Evolutionary conservation across 1,140 invertebrate genomes (phyloP), one percentile per base, ranked within the genome.

Genomic region (Calephelis nemesis): DNA sequence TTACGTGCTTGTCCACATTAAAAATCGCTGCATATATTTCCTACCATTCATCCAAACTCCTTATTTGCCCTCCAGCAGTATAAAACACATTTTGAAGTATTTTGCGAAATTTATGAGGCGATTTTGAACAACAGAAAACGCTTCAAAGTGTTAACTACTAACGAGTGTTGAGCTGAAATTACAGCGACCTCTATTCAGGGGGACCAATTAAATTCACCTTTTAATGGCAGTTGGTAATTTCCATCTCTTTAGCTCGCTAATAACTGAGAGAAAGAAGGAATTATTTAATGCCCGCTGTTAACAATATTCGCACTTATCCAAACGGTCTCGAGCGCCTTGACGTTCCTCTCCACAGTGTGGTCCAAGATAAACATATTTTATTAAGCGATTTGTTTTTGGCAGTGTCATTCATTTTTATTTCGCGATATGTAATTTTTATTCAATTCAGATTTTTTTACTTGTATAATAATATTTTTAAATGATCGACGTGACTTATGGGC

Each of bases 221-320:
- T 65, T 42, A 65, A 42, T 52, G 49, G 30, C 30, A 58, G 54
- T 58, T 58, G 54, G 54, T 30, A 73, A 73, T 72, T 72, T 72
- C 69, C 70, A 67, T 70, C 65, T 63, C 65, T 73, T 72, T 47
- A 58, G 15, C 63, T 60, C 65, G 68, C 65, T 64, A 70, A 63
- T 69, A 67, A 66, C 62, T 62, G 48, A 63, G 67, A 65, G 62
- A 73, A 70, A 66, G 65, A 72, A 75, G 73, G 77, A 75, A 75
- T 72, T 74, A 67, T 67, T 74, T 69, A 69, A 72, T 72, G 69
- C 39, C 58, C 58, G 58, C 58, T 60, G 72, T 75, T 71, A 74
- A 73, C 73, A 77, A 74, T 73, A 79, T 79, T 69, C 79, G 73
- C 63, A 73, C 68, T 76, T 74, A 81, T 73, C 72, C 69, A 70